These are phyloP conservation scores for Desoria tigrina DNA, from an alignment of 2,888 invertebrate genomes.

Conservation along the genomic window DNA sequence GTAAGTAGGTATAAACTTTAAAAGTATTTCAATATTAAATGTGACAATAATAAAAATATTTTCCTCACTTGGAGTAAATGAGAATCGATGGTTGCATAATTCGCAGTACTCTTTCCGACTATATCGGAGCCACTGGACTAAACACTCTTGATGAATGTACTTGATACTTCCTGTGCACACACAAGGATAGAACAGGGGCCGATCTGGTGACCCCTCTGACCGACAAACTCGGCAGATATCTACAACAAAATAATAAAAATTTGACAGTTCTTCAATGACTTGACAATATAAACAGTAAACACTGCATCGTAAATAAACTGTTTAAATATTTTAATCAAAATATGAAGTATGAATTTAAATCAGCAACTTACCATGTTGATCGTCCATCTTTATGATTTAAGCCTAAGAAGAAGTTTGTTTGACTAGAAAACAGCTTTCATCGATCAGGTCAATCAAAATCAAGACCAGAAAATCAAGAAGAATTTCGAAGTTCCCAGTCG, in stretches of 20 bases:
- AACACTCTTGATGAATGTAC: conserved; percentile 97
- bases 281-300: too few relatives aligned
- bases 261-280: too few relatives aligned
- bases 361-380: background rate
- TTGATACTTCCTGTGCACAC: conserved; percentile 99
- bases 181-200: conserved; percentile 96
- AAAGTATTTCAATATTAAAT: background rate
- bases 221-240: conserved; percentile 98
- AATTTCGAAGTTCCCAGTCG: too few relatives aligned
- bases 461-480: too few relatives aligned
- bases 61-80: conserved; percentile 82
- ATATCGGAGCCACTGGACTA: conserved; percentile 98
- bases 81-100: conserved; percentile 93
- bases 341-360: background rate
- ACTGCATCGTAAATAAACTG: too few relatives aligned
- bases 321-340: background rate
- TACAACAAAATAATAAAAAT: conserved; percentile 57
- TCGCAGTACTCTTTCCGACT: conserved; percentile 98
- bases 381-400: background rate
- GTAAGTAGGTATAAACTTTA: too few relatives aligned
- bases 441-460: too few relatives aligned
- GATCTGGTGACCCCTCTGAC: conserved; percentile 86
- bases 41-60: background rate
- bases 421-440: too few relatives aligned
- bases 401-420: too few relatives aligned